Evolutionary conservation across 2,797 vertebrate genomes (phyloP).

Genomic region (Morelia viridis): DNA sequence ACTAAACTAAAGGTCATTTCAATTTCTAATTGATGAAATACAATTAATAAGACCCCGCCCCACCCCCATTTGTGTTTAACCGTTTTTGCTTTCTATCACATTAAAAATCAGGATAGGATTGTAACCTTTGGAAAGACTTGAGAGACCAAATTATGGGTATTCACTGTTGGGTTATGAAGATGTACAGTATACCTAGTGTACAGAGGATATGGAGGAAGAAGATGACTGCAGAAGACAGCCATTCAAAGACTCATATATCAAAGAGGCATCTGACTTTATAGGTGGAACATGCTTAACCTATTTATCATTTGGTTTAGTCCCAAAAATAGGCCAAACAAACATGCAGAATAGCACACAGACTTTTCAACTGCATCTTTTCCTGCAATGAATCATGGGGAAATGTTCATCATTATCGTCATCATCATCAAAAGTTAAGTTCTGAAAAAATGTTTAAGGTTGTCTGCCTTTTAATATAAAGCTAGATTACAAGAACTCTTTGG

Average conservation of each 20-base stretch:
- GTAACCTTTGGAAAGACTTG: background rate
- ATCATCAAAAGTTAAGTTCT: background rate
- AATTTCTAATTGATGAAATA: background rate
- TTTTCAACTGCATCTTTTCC: background rate
- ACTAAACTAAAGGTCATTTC: background rate
- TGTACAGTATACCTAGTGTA: background rate
- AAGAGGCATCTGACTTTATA: background rate
- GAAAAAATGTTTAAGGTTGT: background rate
- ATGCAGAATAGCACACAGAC: background rate
- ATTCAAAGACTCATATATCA: background rate
- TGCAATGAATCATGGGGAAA: background rate
- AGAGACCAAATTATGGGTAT: background rate
- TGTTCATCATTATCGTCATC: background rate
- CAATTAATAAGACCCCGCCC: background rate
- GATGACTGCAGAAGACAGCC: background rate
- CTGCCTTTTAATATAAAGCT: background rate
- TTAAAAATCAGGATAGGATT: background rate
- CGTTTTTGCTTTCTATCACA: background rate
- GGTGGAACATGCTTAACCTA: background rate
- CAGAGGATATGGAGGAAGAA: background rate
- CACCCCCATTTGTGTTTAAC: background rate
- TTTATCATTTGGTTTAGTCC: background rate
- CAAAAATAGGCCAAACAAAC: background rate
- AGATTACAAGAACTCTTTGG: background rate
- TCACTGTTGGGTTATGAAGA: background rate